Evolutionary conservation across 2,888 invertebrate genomes (phyloP).

Genomic region (Drosophila anomalipes): DNA sequence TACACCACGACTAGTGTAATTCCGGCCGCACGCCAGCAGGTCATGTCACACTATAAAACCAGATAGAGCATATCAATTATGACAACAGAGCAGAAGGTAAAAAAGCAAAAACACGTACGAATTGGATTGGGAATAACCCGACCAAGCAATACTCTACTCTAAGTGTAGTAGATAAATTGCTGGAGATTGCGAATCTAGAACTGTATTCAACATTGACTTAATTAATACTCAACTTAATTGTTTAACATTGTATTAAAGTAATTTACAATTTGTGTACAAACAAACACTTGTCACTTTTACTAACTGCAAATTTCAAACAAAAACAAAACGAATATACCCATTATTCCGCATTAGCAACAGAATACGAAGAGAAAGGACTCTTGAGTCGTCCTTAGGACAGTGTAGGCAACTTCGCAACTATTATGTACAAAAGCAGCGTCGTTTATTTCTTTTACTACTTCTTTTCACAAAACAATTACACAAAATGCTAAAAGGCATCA

Average conservation of each 20-base stretch:
- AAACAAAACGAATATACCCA: not conserved
- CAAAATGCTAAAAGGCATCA: slow-evolving; percentile 73
- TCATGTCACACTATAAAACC: slow-evolving; percentile 40
- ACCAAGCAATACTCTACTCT: not conserved
- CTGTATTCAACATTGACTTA: not conserved
- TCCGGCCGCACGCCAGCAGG: slow-evolving; percentile 41
- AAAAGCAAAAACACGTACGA: slow-evolving; percentile 1
- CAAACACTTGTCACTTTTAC: not conserved
- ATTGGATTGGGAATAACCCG: not conserved
- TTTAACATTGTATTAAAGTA: not conserved
- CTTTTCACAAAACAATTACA: slow-evolving; percentile 76
- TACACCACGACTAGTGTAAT: not conserved
- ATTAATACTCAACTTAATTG: not conserved
- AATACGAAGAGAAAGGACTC: slow-evolving; percentile 21
- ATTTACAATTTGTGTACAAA: not conserved
- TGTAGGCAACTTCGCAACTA: slow-evolving; percentile 19
- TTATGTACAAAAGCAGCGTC: slow-evolving; percentile 21
- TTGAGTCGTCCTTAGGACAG: slow-evolving; percentile 11
- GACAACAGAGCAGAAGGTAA: slow-evolving; percentile 51
- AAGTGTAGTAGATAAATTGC: not conserved
- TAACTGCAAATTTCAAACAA: not conserved
- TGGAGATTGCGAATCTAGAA: not conserved
- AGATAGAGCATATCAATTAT: slow-evolving; percentile 74
- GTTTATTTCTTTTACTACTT: slow-evolving; percentile 63
- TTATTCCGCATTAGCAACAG: not conserved